These are phyloP conservation scores for Drosophila sturtevanti DNA, from an alignment of 1,140 invertebrate genomes.

Conservation along the genomic window DNA sequence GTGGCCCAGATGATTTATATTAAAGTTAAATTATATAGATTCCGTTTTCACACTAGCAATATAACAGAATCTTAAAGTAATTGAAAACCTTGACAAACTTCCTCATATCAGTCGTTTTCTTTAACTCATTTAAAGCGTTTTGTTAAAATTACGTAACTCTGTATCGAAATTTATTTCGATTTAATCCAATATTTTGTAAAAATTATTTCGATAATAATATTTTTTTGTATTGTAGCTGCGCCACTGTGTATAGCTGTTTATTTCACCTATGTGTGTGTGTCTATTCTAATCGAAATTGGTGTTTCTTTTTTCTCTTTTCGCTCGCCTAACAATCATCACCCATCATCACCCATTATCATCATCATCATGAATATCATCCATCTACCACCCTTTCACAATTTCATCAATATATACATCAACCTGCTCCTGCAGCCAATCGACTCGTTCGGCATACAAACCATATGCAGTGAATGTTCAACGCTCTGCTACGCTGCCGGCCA, in stretches of 20 bases:
- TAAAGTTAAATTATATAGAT: no score
- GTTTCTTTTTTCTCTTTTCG: constrained; percentile 62
- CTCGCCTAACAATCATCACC: constrained; percentile 10
- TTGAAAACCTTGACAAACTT: no score
- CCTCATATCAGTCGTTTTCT: no score
- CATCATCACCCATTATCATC: neutral
- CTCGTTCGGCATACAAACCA: constrained; percentile 87
- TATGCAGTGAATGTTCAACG: constrained; percentile 86
- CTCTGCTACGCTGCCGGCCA: constrained; percentile 88
- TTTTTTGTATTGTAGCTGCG: neutral
- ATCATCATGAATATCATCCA: constrained; percentile 29
- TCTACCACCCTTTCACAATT: constrained; percentile 32
- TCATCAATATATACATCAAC: constrained; percentile 35
- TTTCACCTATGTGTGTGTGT: constrained; percentile 39
- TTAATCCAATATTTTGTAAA: no score
- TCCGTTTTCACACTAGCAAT: no score
- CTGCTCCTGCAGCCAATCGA: constrained; percentile 84
- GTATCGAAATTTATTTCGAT: neutral
- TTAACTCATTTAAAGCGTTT: no score
- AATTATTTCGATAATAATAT: no score
- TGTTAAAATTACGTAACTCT: no score
- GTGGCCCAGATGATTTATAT: neutral
- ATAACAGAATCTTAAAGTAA: no score
- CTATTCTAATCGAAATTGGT: constrained; percentile 63
- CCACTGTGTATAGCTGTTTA: constrained; percentile 17